A percentile compares a stretch with the other conserved stretches of the same genome.
Evolutionary conservation across 37 sponge, comb jelly and placozoan genomes (phyloP).

Genomic region (Cliona cf. orientalis): DNA sequence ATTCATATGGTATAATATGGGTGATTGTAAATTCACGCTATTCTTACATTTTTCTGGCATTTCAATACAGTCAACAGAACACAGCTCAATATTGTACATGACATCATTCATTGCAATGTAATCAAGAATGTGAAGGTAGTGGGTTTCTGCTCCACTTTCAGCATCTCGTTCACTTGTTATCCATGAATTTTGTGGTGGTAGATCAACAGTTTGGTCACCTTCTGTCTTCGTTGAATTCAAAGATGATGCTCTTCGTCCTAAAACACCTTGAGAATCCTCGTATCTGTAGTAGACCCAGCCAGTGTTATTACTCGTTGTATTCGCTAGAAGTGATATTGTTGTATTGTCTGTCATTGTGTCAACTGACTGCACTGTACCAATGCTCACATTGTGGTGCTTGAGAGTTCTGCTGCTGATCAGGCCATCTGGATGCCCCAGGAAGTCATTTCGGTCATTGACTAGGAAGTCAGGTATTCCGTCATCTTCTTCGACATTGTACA

Average conservation of each 20-base stretch:
- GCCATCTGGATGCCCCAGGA: not conserved
- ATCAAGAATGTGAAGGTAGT: constrained; percentile 16
- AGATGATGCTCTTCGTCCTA: not conserved
- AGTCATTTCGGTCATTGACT: constrained; percentile 28
- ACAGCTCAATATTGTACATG: not conserved
- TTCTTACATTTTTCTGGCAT: not conserved
- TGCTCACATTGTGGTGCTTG: constrained; percentile 11
- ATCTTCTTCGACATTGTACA: constrained; percentile 11
- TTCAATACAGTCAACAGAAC: not conserved
- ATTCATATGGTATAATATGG: not conserved
- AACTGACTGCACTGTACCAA: constrained; percentile 15
- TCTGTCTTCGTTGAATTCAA: constrained; percentile 15
- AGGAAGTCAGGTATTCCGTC: constrained; percentile 38
- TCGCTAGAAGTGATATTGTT: not conserved
- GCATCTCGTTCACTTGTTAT: constrained; percentile 12
- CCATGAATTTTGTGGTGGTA: constrained; percentile 31
- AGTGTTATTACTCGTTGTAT: not conserved
- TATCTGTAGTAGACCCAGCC: constrained; percentile 38
- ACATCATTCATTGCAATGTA: not conserved
- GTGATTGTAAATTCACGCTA: not conserved
- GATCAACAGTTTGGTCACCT: not conserved
- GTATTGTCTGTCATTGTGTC: no score
- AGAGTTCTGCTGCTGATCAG: constrained; percentile 39
- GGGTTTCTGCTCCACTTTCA: not conserved
- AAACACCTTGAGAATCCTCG: constrained; percentile 9